Conservation (phyloP, 2,113 vertebrate species). For the Pelusios castaneus region DNA sequence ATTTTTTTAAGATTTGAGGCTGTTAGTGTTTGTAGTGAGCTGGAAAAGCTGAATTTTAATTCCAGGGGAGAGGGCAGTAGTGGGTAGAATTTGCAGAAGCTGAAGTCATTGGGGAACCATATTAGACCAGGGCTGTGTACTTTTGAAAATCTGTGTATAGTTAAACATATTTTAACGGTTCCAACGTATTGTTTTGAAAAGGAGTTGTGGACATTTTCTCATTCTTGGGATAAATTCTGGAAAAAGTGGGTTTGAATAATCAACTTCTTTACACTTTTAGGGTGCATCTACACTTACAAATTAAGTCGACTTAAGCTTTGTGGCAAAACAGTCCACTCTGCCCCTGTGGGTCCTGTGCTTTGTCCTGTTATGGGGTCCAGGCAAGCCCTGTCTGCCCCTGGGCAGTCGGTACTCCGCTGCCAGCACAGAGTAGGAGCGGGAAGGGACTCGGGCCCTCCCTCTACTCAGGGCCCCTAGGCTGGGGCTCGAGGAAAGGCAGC, state of each 20-base stretch:
- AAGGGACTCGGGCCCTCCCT: too few relatives aligned
- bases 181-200: neutral
- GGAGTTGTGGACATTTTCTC: neutral
- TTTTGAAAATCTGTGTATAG: neutral
- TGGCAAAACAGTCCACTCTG: too few relatives aligned
- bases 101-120: neutral
- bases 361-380: too few relatives aligned
- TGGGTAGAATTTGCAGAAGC: neutral
- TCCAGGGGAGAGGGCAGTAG: neutral
- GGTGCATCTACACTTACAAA: too few relatives aligned
- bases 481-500: too few relatives aligned
- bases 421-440: too few relatives aligned
- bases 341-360: too few relatives aligned
- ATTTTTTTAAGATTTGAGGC: neutral
- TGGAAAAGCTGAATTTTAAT: neutral
- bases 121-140: neutral
- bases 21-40: neutral
- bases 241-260: neutral
- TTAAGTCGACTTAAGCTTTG: too few relatives aligned
- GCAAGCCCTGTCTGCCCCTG: too few relatives aligned
- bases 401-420: too few relatives aligned
- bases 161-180: neutral
- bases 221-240: neutral
- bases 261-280: neutral
- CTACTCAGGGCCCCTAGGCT: too few relatives aligned